These are phyloP conservation scores for Selenia dentaria DNA, from an alignment of 2,888 invertebrate genomes.

Conservation along the genomic window DNA sequence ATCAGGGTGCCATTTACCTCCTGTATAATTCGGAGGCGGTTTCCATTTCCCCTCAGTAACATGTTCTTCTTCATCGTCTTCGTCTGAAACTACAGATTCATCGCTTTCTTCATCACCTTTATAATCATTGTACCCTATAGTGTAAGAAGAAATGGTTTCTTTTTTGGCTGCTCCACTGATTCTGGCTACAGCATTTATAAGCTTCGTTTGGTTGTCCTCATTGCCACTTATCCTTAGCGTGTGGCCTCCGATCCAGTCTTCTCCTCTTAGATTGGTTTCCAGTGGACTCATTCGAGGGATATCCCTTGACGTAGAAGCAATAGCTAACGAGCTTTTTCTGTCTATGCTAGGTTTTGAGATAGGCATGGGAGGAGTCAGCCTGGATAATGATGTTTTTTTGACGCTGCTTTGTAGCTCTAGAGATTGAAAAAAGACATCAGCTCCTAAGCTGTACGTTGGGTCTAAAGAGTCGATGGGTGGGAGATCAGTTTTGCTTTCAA, in stretches of 20 bases:
- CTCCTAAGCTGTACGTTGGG: conserved; percentile 86
- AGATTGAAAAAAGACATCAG: conserved; percentile 94
- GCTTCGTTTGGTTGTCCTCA: conserved; percentile 85
- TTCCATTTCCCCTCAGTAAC: conserved; percentile 90
- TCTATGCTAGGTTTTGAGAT: conserved; percentile 60
- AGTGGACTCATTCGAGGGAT: conserved; percentile 66
- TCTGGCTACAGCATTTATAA: conserved; percentile 87
- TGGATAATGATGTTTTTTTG: conserved; percentile 82
- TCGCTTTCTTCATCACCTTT: conserved; percentile 78
- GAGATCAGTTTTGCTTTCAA: conserved; percentile 55
- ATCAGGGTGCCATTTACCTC: conserved; percentile 75
- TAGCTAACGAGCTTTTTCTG: conserved; percentile 53
- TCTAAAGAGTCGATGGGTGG: conserved; percentile 68
- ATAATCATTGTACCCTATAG: conserved; percentile 65
- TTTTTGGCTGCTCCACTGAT: conserved; percentile 84
- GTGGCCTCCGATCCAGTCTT: conserved; percentile 86
- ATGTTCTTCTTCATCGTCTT: conserved; percentile 82
- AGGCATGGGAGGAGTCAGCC: conserved; percentile 74
- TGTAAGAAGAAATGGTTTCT: conserved; percentile 70
- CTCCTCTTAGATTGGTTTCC: conserved; percentile 77
- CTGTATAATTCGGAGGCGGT: conserved; percentile 82
- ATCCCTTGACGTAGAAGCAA: conserved; percentile 64
- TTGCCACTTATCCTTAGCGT: conserved; percentile 81
- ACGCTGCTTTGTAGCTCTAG: conserved; percentile 91
- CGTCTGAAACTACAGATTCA: conserved; percentile 84